Evolutionary conservation across 2,888 invertebrate genomes (phyloP), one percentile per base, ranked within the genome.

Genomic region (Tricholauxania praeusta): DNA sequence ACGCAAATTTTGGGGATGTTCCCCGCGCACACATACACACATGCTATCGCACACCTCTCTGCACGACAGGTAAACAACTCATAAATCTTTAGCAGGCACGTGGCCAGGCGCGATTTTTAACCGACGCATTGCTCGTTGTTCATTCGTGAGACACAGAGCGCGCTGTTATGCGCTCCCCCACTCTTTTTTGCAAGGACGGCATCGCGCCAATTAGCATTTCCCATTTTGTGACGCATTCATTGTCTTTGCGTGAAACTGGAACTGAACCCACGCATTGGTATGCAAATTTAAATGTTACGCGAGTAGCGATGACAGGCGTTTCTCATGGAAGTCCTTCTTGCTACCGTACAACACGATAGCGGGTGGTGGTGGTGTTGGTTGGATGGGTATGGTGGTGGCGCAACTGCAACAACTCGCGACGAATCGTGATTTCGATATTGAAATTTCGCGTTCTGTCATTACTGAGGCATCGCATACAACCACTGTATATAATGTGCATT

Each of bases 21-120:
- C 76, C 70, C 75, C 75, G 73, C 74, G 15, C 66, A 60, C 15
- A 60, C 17, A 57, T 59, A n/a, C 48, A 66, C 55, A 62, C 66
- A 64, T 55, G 57, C 60, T 60, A 19, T 67, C 57, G 48, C 66
- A 74, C 63, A 74, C 72, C 75, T 51, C 28, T 68, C 57, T 62
- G 12, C 12, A 78, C 85, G 85, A 78, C 85, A 86, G 85, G 86
- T 86, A 84, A 84, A 83, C 84, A 83, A 83, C 81, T 80, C 82
- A 83, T 84, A 83, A 85, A 84, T 83, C 82, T 80, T 72, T 74
- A 76, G 63, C 76, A 75, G 77, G 75, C 80, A 83, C 82, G 82
- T 80, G 80, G 79, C 71, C 74, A 72, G 49, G 66, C 69, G 76
- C 80, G 80, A 80, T 77, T 69, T 72, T 75, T 70, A 76, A 75